A percentile compares a stretch with the other conserved stretches of the same genome.
Evolutionary conservation across 2,888 invertebrate species (phyloP).

Genomic region (Venusia cambrica): DNA sequence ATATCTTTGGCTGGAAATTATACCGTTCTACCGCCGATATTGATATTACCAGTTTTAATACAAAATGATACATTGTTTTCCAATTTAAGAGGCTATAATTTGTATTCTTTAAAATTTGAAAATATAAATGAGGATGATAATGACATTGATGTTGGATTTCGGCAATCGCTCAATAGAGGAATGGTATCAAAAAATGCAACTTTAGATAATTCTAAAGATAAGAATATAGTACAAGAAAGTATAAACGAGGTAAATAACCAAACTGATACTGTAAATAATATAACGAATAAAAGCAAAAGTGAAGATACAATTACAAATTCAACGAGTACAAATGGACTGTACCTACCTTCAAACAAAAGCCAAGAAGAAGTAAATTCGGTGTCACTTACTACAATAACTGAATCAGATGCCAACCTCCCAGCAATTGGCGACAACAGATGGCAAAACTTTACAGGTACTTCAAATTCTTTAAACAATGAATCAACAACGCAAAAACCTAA

Average conservation of each 20-base stretch:
- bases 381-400: conserved; percentile 24
- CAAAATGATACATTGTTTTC: conserved; percentile 1
- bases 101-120: conserved; percentile 1
- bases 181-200: conserved; percentile 10
- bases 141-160: conserved; percentile 35
- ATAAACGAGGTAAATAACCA: conserved; percentile 6
- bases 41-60: conserved; percentile 25
- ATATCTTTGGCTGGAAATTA: conserved; percentile 9
- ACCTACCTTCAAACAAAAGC: conserved; percentile 19
- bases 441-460: conserved; percentile 41
- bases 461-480: conserved; percentile 21
- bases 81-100: conserved; percentile 3
- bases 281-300: conserved; percentile 12
- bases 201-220: conserved; percentile 1
- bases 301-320: conserved; percentile 2
- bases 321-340: conserved; percentile 14
- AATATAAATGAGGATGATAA: conserved; percentile 23
- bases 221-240: conserved; percentile 5
- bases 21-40: conserved; percentile 19
- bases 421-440: conserved; percentile 28
- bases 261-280: conserved; percentile 6
- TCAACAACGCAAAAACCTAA: conserved; percentile 27
- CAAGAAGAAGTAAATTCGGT: conserved; percentile 14
- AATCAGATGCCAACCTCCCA: conserved; percentile 25
- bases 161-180: conserved; percentile 38